phyloP scores from a whole-genome alignment of 1,140 invertebrate genomes.

The Drosophila novamexicana region DNA sequence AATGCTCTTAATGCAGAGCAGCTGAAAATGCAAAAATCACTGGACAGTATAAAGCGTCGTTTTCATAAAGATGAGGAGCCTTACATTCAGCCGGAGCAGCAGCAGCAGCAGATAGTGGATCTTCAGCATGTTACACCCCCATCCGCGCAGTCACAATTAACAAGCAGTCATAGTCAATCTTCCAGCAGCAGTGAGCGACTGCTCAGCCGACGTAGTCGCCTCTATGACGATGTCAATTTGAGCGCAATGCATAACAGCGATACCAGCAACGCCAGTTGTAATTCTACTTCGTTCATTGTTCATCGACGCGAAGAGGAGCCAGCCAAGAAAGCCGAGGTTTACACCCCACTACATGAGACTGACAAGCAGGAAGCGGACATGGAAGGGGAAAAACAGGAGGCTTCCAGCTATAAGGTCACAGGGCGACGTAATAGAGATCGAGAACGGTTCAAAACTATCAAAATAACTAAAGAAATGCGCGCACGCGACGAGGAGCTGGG shows the following conservation, averaged over 20 bases:
- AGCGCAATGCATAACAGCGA: conserved; percentile 65
- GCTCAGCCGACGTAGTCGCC: conserved; percentile 74
- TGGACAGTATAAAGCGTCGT: conserved; percentile 77
- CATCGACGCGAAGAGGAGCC: conserved; percentile 50
- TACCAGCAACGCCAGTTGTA: conserved; percentile 48
- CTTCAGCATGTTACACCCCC: conserved; percentile 28
- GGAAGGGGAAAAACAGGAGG: conserved; percentile 1
- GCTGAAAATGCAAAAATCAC: conserved; percentile 77
- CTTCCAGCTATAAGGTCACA: conserved; percentile 58
- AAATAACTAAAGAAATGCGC: conserved; percentile 71
- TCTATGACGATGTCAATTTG: conserved; percentile 80
- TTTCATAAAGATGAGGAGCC: conserved; percentile 60
- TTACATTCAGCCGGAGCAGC: conserved; percentile 2
- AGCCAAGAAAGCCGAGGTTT: conserved; percentile 6
- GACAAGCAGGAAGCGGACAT: conserved; percentile 18
- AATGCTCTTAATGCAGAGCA: conserved; percentile 67
- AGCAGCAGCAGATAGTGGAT: conserved; percentile 26
- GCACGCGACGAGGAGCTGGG: conserved; percentile 54
- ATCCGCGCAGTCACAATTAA: conserved; percentile 26
- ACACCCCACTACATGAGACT: conserved; percentile 15
- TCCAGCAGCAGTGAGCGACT: conserved; percentile 63
- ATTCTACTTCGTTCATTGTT: conserved; percentile 75
- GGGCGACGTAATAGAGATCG: conserved; percentile 74
- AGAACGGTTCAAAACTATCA: conserved; percentile 83
- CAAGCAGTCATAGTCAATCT: conserved; percentile 41